phyloP scores from a whole-genome alignment of 2,888 invertebrate species.

The Idaea straminata region DNA sequence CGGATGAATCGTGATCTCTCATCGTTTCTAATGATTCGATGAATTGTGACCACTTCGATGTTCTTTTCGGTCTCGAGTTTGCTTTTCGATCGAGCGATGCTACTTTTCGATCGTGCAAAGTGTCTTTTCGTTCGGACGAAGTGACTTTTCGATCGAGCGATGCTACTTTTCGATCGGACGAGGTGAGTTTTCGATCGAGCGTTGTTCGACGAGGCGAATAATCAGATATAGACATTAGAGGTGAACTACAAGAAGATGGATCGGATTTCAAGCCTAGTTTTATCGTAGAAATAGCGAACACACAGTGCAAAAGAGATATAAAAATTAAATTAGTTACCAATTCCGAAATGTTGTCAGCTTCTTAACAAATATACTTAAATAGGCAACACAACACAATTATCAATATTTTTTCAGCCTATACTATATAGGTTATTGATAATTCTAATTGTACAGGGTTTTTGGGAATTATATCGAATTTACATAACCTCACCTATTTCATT shows the following conservation, averaged over 20 bases:
- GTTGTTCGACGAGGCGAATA: slow-evolving; percentile 39
- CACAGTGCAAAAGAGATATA: too few species aligned
- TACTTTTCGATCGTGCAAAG: not conserved
- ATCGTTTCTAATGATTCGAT: slow-evolving; percentile 53
- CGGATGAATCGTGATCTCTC: slow-evolving; percentile 46
- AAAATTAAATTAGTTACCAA: too few species aligned
- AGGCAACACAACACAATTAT: too few species aligned
- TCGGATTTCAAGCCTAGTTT: slow-evolving; percentile 24
- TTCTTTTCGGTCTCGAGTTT: slow-evolving; percentile 28
- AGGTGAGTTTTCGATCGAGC: slow-evolving; percentile 13
- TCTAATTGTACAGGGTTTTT: too few species aligned
- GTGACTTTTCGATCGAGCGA: not conserved
- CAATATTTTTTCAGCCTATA: too few species aligned
- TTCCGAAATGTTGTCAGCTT: too few species aligned
- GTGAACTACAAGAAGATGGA: slow-evolving; percentile 40
- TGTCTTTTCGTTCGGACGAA: not conserved
- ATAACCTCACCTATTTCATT: too few species aligned
- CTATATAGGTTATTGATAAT: too few species aligned
- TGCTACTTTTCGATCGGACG: not conserved
- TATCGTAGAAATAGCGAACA: not conserved
- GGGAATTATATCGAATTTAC: too few species aligned
- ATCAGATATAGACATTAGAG: slow-evolving; percentile 53
- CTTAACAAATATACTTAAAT: too few species aligned
- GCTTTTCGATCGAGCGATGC: not conserved
- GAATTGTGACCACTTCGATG: slow-evolving; percentile 55